Evolutionary conservation across 2,888 invertebrate genomes (phyloP), one percentile per base, ranked within the genome.

Genomic region (Aplocera efformata): DNA sequence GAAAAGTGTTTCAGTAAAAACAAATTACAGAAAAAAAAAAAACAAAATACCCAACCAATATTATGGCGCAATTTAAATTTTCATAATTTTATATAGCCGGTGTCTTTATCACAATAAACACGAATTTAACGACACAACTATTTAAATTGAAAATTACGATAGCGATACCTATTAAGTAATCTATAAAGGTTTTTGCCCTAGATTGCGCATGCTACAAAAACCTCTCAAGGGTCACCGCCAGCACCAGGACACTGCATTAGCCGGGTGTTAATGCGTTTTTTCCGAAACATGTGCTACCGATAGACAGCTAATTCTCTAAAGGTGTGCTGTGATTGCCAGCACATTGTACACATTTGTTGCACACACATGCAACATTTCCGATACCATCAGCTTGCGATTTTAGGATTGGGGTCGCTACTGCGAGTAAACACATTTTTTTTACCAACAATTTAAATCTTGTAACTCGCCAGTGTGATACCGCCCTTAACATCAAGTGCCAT

Each of bases 191-290:
- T n/a, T n/a, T 17, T 17, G 13, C 13, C 13, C 13, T 17, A 17
- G 13, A 3, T 17, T 17, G 3, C 13, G 2, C 5, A 11, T 24
- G 13, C 28, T 32, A 42, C 23, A 42, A 42, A 35, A 35, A 34
- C 34, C 10, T 13, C 22, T 35, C 21, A 34, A 28, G 40, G 35
- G 41, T 42, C 34, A 35, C 20, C 34, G 28, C 22, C 23, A 29
- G n/a, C 33, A 20, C 36, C 35, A 30, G 26, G 24, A 34, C 67
- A 72, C 69, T 69, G 67, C 75, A 70, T 67, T 72, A 68, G 81
- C 79, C 85, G 79, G 86, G 81, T 86, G 86, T 72, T 77, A 76
- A 81, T 79, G 74, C 64, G 50, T 83, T 86, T 85, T 86, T 83
- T 71, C 69, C 53, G 62, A 74, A 73, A 32, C 85, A 85, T 84